These are phyloP conservation scores for Larimichthys crocea DNA, from an alignment of 2,113 vertebrate species.

Conservation along the genomic window DNA sequence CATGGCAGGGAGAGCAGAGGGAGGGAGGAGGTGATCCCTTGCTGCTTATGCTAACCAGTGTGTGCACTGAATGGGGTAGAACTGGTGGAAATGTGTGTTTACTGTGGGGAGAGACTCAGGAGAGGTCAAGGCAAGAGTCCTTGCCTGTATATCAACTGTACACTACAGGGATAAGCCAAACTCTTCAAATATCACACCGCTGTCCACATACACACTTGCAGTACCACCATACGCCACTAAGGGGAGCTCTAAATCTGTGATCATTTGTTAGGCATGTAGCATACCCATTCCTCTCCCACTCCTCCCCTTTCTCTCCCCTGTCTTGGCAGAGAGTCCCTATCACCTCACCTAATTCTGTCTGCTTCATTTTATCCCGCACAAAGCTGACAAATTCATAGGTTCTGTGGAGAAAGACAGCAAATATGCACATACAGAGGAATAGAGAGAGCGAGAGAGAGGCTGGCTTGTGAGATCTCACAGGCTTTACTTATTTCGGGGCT, in stretches of 20 bases:
- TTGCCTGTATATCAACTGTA: constrained; percentile 55
- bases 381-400: constrained; percentile 71
- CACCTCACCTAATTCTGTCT: constrained; percentile 78
- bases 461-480: constrained; percentile 24
- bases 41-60: constrained; percentile 30
- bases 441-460: background rate
- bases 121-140: constrained; percentile 58
- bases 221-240: constrained; percentile 47
- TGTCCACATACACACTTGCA: background rate
- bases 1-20: constrained; percentile 32
- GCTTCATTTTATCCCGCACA: constrained; percentile 77
- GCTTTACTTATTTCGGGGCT: constrained; percentile 53
- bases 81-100: background rate
- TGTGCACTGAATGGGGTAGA: background rate
- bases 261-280: background rate
- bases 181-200: background rate
- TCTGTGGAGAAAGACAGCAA: constrained; percentile 55
- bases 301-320: constrained; percentile 7
- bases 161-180: constrained; percentile 41
- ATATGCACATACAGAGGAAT: constrained; percentile 31
- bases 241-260: constrained; percentile 73
- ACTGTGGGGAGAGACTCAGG: constrained; percentile 1
- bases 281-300: background rate
- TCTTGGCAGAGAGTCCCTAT: constrained; percentile 62
- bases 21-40: background rate